phyloP scores from a whole-genome alignment of 1,140 invertebrate species.

The Episyrphus balteatus region DNA sequence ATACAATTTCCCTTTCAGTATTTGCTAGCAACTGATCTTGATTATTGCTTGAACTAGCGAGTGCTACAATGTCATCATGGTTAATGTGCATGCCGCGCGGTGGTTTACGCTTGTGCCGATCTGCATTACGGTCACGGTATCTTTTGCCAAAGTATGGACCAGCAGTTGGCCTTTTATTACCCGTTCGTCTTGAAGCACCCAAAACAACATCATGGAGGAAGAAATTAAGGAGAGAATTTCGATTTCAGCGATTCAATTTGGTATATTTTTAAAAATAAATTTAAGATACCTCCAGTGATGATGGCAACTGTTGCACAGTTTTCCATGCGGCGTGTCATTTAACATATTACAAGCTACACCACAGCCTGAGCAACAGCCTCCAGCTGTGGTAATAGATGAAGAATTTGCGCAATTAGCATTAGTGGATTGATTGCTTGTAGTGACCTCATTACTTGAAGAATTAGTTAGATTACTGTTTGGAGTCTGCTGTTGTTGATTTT shows the following conservation, averaged over 20 bases:
- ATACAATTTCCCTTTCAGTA: conserved; percentile 86
- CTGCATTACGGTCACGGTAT: conserved; percentile 37
- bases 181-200: conserved; percentile 52
- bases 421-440: background rate
- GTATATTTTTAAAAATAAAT: background rate
- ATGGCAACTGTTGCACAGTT: conserved; percentile 35
- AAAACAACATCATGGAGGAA: conserved; percentile 7
- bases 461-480: conserved; percentile 12
- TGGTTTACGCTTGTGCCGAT: conserved; percentile 80
- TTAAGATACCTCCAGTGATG: conserved; percentile 34
- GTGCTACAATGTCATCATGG: conserved; percentile 84
- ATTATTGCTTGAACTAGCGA: conserved; percentile 52
- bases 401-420: background rate
- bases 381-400: conserved; percentile 1
- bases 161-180: conserved; percentile 60
- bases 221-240: conserved; percentile 21
- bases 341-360: conserved; percentile 32
- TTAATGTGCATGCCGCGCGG: conserved; percentile 95
- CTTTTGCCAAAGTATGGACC: conserved; percentile 44
- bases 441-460: conserved; percentile 1
- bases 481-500: conserved; percentile 13
- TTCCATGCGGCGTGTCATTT: conserved; percentile 27
- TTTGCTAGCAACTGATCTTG: conserved; percentile 63
- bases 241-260: conserved; percentile 15
- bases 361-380: conserved; percentile 33